A percentile compares a stretch with the other conserved stretches of the same genome.
These are phyloP conservation scores for Malurus leucopterus DNA, from an alignment of 2,797 vertebrate species.

Conservation along the genomic window DNA sequence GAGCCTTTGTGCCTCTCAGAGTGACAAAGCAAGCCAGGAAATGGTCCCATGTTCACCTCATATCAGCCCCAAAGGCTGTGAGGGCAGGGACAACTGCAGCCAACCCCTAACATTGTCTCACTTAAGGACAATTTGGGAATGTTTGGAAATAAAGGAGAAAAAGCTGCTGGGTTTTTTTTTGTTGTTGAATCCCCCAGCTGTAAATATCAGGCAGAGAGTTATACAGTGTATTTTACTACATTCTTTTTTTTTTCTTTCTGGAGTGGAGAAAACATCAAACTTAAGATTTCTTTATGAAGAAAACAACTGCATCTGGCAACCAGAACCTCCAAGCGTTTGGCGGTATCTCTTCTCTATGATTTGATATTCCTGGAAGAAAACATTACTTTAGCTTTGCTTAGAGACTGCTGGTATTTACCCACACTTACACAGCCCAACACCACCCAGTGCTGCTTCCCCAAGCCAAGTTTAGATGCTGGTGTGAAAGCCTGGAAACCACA, in stretches of 20 bases:
- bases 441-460: neutral
- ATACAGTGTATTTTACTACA: neutral
- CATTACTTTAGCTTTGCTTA: conserved; percentile 3
- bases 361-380: conserved; percentile 42
- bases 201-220: neutral
- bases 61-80: neutral
- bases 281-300: conserved; percentile 8
- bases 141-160: neutral
- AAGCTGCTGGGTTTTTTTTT: neutral
- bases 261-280: conserved; percentile 8
- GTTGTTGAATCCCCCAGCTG: neutral
- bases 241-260: neutral
- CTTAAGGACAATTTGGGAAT: neutral
- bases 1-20: neutral
- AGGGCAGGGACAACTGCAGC: neutral
- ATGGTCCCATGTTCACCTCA: accelerated
- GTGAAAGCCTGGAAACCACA: neutral
- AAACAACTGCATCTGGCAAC: conserved; percentile 50
- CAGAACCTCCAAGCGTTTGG: neutral
- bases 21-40: neutral
- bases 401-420: conserved; percentile 42
- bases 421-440: conserved; percentile 11
- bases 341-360: neutral
- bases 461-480: conserved; percentile 1
- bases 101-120: neutral